These are phyloP conservation scores for western clawed frog (Xenopus tropicalis) DNA, from an alignment of 2,113 vertebrate genomes.

Conservation along the genomic window UCB_Xtro_10.0 CM004444.2:61253001-61253500, in stretches of 20 bases:
- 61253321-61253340: constrained; percentile 46
- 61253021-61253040: too few relatives aligned
- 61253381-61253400: constrained; percentile 46
- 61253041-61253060: too few relatives aligned
- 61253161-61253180: constrained; percentile 17
- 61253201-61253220: constrained; percentile 30
- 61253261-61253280: constrained; percentile 38
- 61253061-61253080: too few relatives aligned
- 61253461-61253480: constrained; percentile 35
- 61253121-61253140: not conserved
- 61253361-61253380: constrained; percentile 45
- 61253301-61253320: constrained; percentile 34
- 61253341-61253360: constrained; percentile 45
- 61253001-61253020: too few relatives aligned
- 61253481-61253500: constrained; percentile 7
- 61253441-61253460: constrained; percentile 37
- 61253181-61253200: constrained; percentile 26
- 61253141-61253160: constrained; percentile 4
- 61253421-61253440: constrained; percentile 36
- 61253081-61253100: too few relatives aligned
- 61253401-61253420: constrained; percentile 38
- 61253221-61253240: constrained; percentile 39
- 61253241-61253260: constrained; percentile 26
- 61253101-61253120: not conserved
- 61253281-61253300: constrained; percentile 37